Evolutionary conservation across 2,888 invertebrate species (phyloP), one percentile per base, ranked within the genome.

Genomic region (Gymnosoma rotundatum): DNA sequence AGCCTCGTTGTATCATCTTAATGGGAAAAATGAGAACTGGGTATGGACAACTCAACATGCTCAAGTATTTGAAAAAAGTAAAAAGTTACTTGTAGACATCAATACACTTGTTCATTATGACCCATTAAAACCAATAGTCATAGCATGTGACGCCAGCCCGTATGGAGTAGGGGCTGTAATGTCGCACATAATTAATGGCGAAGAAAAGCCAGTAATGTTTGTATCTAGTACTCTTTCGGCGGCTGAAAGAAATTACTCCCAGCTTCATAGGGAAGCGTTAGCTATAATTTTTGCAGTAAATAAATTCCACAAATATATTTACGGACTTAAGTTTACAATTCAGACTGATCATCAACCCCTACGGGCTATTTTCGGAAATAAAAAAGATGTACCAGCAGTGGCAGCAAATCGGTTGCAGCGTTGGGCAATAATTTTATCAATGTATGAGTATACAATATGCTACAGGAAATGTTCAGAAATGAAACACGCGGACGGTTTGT

Each of bases 121-220:
- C 63, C 70, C 78, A 3, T 50, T 20, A 8, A 83, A 78, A 69
- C 83, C 78, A 0, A 83, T n/a, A n/a, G n/a, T n/a, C n/a, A n/a
- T n/a, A n/a, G n/a, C n/a, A n/a, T 67, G 63, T 48, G 78, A 83
- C 45, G 83, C 83, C 9, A 83, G 78, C 20, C 83, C 83, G 6
- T 83, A 78, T 67, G 73, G 83, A 25, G 72, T 83, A 10, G 78
- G 83, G 38, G 74, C 48, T 0, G 78, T 83, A 32, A n/a, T 83
- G n/a, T 72, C 78, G 3, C 76, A 83, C 36, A 2, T 78, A 63
- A 63, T 83, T 69, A 72, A 83, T 12, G 74, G 83, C 12, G 69
- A 63, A 32, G 64, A 83, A 36, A 54, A 32, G 16, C 78, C 67
- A 9, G 60, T 83, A 48, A 74, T 74, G 73, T 83, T 78, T 56